Percentiles rank a stretch among this genome's conserved stretches.
Conservation (phyloP, 2,113 vertebrate genomes). For the Sorex fumeus region DNA sequence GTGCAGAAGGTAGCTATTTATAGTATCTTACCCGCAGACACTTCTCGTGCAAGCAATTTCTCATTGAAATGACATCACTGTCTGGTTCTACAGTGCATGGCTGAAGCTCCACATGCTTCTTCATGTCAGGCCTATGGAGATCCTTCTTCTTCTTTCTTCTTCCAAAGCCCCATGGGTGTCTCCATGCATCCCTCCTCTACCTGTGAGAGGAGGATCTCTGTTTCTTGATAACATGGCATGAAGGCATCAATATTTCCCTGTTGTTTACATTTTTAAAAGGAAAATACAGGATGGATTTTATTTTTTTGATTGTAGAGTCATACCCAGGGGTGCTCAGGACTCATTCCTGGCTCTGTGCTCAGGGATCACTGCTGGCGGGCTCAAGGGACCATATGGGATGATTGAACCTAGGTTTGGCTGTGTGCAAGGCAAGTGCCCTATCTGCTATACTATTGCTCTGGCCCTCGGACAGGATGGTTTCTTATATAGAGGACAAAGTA, state of each 20-base stretch:
- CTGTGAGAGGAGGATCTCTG: background rate
- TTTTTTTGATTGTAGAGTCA: too few species aligned
- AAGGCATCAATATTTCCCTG: background rate
- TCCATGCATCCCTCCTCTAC: background rate
- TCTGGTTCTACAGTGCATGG: background rate
- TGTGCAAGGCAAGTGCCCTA: too few species aligned
- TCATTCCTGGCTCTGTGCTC: too few species aligned
- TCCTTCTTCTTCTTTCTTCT: background rate
- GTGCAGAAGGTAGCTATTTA: background rate
- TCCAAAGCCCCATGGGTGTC: background rate
- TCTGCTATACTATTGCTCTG: too few species aligned
- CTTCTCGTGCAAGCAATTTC: background rate
- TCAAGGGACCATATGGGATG: too few species aligned
- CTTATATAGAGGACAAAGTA: too few species aligned
- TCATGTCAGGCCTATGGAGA: background rate
- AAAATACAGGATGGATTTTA: too few species aligned
- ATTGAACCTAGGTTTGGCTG: too few species aligned
- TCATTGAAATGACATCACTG: conserved; percentile 31
- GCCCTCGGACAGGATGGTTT: too few species aligned
- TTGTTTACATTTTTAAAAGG: too few species aligned
- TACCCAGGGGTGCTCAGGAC: too few species aligned
- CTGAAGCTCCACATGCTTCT: background rate
- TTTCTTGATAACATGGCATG: background rate
- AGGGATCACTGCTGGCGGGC: too few species aligned
- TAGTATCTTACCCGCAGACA: background rate